Base-by-base conservation (phyloP, 2,888 invertebrate genomes). In the Drosophila greeni region DNA sequence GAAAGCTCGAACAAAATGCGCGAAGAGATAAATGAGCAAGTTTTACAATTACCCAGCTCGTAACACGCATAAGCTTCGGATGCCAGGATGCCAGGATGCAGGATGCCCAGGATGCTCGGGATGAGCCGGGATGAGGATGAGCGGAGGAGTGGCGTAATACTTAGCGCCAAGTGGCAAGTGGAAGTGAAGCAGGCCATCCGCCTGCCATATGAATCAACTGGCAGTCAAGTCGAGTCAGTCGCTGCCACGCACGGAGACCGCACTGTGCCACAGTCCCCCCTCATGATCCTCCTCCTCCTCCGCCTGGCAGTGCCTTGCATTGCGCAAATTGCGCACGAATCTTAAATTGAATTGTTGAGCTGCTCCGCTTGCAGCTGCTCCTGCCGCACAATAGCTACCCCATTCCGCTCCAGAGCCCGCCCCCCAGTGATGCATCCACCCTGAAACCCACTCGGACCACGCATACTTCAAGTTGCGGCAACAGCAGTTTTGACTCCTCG, bases 331-430 rank as follows among this genome's bases (percentile, higher is more conserved):
- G 81, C 84, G 68, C 84, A 82, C 82, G 82, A 83, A 75, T 75
- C 85, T 82, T 73, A 85, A 82, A 82, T 82, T 82, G 81, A 82
- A 82, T 82, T 85, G 81, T 81, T 81, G 74, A 70, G 74, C 67
- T 60, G 58, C 43, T 58, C 48, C 48, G 53, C 48, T 58, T 60
- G 66, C 70, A 72, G 73, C 69, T 73, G 72, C 65, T 45, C 45
- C 45, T 69, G 64, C 72, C 62, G 36, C 66, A 60, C 70, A 70
- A 62, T 24, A 43, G 34, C 47, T 29, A 23, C 11, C 12, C 36
- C 52, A n/a, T 11, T 24, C 18, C 47, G 33, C n/a, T 12, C 23
- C 31, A 12, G 23, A 36, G 31, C 31, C 16, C n/a, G 7, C 16
- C 14, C 14, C 39, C 37, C 37, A 18, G 2, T 8, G 23, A 23